phyloP scores from a whole-genome alignment of 2,797 vertebrate genomes.

The Phylloscopus collybita region DNA sequence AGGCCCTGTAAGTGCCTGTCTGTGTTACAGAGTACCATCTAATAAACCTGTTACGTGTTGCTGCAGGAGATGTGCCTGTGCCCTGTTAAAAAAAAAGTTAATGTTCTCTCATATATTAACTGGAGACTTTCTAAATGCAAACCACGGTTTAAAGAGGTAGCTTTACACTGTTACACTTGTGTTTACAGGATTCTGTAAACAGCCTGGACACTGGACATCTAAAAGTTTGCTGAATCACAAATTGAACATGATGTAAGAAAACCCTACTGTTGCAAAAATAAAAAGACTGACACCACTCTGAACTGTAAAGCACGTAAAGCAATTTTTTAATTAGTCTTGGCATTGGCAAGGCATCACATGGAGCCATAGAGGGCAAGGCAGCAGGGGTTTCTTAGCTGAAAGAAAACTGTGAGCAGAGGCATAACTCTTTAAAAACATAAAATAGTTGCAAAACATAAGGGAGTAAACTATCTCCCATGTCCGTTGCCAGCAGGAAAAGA shows the following conservation, averaged over 20 bases:
- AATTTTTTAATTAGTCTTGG: neutral
- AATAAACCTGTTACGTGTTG: neutral
- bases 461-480: neutral
- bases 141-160: neutral
- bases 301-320: neutral
- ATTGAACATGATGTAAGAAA: neutral
- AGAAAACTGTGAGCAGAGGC: neutral
- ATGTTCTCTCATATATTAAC: neutral
- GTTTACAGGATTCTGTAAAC: neutral
- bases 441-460: neutral
- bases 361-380: neutral
- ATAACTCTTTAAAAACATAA: neutral
- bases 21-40: neutral
- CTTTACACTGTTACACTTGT: neutral
- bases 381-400: neutral
- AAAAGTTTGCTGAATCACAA: neutral
- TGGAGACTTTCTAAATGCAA: neutral
- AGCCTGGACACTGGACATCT: neutral
- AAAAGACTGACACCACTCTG: neutral
- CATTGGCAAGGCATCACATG: neutral
- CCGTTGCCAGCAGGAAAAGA: neutral
- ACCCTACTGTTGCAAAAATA: neutral
- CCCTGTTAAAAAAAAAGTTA: neutral
- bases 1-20: neutral
- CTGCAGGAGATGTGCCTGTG: neutral